Evolutionary conservation across 2,113 vertebrate genomes (phyloP).

Genomic region (Pagrus major): DNA sequence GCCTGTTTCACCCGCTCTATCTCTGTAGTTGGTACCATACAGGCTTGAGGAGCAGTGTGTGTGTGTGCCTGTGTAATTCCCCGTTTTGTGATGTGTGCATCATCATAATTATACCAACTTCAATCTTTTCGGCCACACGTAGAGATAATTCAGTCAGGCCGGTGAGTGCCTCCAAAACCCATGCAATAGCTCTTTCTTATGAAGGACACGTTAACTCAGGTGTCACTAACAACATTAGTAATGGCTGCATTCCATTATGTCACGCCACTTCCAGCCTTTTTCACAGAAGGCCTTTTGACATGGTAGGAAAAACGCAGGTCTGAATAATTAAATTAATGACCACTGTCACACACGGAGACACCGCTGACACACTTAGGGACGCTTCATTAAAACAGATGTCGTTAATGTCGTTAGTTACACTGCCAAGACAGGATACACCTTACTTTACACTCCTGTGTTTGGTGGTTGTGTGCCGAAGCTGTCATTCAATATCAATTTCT

Average conservation of each 20-base stretch:
- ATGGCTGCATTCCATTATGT: slow-evolving; percentile 4
- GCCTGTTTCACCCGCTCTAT: neutral
- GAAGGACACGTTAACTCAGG: slow-evolving; percentile 13
- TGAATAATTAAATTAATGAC: too few relatives aligned
- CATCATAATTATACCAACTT: neutral
- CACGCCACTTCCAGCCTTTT: neutral
- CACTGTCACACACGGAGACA: too few relatives aligned
- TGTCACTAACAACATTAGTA: slow-evolving; percentile 12
- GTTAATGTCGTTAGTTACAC: neutral
- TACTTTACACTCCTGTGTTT: neutral
- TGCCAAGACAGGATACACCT: neutral
- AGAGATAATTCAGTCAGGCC: slow-evolving; percentile 1
- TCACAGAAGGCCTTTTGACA: too few relatives aligned
- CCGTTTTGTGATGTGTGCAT: neutral
- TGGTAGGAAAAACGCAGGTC: too few relatives aligned
- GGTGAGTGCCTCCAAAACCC: neutral
- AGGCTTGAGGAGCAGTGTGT: neutral
- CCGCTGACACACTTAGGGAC: too few relatives aligned
- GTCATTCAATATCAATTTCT: neutral
- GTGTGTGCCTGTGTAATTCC: neutral
- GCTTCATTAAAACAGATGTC: neutral
- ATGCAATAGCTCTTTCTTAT: neutral
- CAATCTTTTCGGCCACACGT: neutral
- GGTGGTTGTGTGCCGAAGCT: neutral
- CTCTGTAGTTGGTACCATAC: slow-evolving; percentile 10